Base-by-base conservation (phyloP, 2,888 invertebrate genomes). In the Melanostoma scalare region DNA sequence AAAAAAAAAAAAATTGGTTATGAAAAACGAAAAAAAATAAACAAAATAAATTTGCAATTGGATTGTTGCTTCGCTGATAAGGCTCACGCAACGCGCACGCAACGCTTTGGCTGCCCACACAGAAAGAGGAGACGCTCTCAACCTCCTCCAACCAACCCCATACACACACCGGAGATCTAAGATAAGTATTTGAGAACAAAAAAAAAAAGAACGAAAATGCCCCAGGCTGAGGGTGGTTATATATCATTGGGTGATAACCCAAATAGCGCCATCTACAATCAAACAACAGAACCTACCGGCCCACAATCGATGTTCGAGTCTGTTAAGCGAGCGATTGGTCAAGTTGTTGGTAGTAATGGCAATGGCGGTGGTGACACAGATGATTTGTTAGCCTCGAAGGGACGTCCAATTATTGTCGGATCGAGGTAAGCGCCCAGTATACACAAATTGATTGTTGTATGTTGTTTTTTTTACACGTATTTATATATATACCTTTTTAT, bases 141-240 rank as follows among this genome's bases (percentile, higher is more conserved):
- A 44, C 40, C 35, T 52, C 35, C 58, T 40, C 60, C 69, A 63
- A 30, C 44, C 8, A 20, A 4, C 5, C 38, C 2, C n/a, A 44
- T 1, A 38, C 6, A 53, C 63, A 63, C 40, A 44, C 52, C 48
- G 40, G 33, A 55, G 30, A 61, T 65, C 63, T 55, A 76, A 73
- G 79, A 80, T 85, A 73, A 81, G 76, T 80, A 80, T 80, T 76
- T 84, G 56, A 82, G 33, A 55, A 50, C 38, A 65, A 68, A 38
- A 55, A 52, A 40, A 8, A 50, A 44, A 46, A 9, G 56, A 48
- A 71, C 71, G 58, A 86, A 85, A 85, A 91, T 91, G 91, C 91
- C 91, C 86, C 91, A 91, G 86, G 87, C 89, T 71, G 91, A 91
- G 87, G 91, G 91, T 88, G 91, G 91, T 76, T 91, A 91, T 87